These are phyloP conservation scores for Cydia pomonella DNA, from an alignment of 1,140 invertebrate species.

Conservation along the genomic window DNA sequence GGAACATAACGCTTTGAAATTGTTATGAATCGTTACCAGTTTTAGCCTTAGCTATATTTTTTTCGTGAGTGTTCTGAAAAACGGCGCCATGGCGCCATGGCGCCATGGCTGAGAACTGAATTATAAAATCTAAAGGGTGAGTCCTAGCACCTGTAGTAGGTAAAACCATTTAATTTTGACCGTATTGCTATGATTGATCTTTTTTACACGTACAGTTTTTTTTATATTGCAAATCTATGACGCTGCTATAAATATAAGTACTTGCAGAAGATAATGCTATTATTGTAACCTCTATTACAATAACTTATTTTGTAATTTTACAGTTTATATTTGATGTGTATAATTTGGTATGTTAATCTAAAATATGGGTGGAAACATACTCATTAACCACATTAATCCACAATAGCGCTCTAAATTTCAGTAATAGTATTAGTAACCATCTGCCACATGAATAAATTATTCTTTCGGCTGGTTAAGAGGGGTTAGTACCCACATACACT, in stretches of 20 bases:
- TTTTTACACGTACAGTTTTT: too few species aligned
- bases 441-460: constrained; percentile 19
- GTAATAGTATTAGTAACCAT: constrained; percentile 9
- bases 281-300: too few species aligned
- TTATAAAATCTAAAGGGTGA: too few species aligned
- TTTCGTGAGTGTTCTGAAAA: too few species aligned
- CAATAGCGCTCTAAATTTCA: background rate
- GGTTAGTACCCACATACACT: constrained; percentile 30
- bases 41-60: constrained; percentile 44
- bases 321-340: background rate
- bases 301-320: background rate
- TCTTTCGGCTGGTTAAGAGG: background rate
- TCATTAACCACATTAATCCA: background rate
- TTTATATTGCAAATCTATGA: too few species aligned
- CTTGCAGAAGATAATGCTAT: too few species aligned
- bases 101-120: too few species aligned
- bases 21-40: constrained; percentile 38
- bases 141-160: too few species aligned
- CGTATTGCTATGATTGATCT: too few species aligned
- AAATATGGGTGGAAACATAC: background rate
- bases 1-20: constrained; percentile 29
- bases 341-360: constrained; percentile 1
- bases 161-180: too few species aligned
- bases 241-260: too few species aligned
- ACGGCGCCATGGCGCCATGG: too few species aligned